Evolutionary conservation across 2,797 vertebrate genomes (phyloP).

Genomic region (Enteromius unitaeniatus): DNA sequence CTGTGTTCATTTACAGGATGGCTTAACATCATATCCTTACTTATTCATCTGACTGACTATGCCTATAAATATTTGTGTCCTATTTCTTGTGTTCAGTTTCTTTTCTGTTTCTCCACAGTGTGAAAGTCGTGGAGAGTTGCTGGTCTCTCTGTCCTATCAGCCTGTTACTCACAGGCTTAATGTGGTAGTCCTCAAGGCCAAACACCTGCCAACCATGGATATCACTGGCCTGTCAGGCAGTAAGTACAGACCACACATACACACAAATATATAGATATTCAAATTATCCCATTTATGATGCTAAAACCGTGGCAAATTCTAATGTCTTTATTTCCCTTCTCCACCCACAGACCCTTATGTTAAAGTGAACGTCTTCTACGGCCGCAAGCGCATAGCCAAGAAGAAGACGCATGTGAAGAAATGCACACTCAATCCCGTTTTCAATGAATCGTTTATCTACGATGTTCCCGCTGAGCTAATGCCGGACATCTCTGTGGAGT

Average conservation of each 20-base stretch:
- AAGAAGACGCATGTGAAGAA: constrained; percentile 91
- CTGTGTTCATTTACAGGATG: background rate
- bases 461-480: constrained; percentile 84
- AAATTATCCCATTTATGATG: background rate
- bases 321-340: constrained; percentile 11
- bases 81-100: background rate
- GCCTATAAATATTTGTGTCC: background rate
- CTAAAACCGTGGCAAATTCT: background rate
- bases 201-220: constrained; percentile 88
- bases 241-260: constrained; percentile 70
- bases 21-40: background rate
- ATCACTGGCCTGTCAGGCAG: constrained; percentile 90
- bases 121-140: constrained; percentile 85
- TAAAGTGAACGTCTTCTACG: constrained; percentile 88
- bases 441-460: constrained; percentile 88
- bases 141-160: constrained; percentile 87
- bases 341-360: constrained; percentile 75
- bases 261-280: constrained; percentile 10
- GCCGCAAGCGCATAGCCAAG: constrained; percentile 85
- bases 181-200: constrained; percentile 87
- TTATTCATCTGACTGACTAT: background rate
- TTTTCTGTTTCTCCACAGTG: constrained; percentile 74
- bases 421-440: constrained; percentile 86
- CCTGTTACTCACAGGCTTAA: constrained; percentile 85
- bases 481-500: constrained; percentile 84